Conservation (phyloP, 2,888 invertebrate genomes). For the Sisyra nigra region DNA sequence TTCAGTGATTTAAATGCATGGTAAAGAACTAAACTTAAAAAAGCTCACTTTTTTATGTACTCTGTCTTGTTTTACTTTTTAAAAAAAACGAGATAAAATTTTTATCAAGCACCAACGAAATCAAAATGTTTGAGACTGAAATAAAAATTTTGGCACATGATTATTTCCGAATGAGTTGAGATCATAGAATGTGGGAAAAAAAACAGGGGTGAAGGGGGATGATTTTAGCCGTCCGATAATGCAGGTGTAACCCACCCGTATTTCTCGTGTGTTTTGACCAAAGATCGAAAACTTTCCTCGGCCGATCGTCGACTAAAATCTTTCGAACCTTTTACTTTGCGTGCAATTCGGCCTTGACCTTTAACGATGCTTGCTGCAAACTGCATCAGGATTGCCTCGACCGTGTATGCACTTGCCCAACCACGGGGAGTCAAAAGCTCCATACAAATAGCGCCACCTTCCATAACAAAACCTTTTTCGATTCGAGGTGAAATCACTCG, state of each 20-base stretch:
- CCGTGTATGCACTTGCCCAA: slow-evolving; percentile 78
- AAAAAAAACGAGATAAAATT: too few relatives aligned
- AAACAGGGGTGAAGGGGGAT: too few relatives aligned
- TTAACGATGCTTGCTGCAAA: slow-evolving; percentile 79
- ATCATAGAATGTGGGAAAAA: too few relatives aligned
- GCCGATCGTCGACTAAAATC: slow-evolving; percentile 66
- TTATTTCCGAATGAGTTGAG: too few relatives aligned
- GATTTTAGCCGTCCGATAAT: slow-evolving; percentile 66
- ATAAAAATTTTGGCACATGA: neutral
- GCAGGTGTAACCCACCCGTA: slow-evolving; percentile 86
- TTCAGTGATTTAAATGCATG: too few relatives aligned
- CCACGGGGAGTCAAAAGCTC: slow-evolving; percentile 72
- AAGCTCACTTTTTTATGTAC: too few relatives aligned
- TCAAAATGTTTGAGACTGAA: too few relatives aligned
- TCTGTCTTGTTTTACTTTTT: too few relatives aligned
- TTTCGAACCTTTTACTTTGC: slow-evolving; percentile 60
- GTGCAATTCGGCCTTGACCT: slow-evolving; percentile 69
- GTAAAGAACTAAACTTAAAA: too few relatives aligned
- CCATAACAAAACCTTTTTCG: slow-evolving; percentile 73
- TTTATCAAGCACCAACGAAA: too few relatives aligned
- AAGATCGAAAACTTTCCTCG: slow-evolving; percentile 74
- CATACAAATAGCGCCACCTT: slow-evolving; percentile 82
- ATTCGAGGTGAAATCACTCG: slow-evolving; percentile 43
- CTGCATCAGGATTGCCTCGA: slow-evolving; percentile 79
- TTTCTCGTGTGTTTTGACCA: slow-evolving; percentile 81